phyloP scores from a whole-genome alignment of 1,140 invertebrate species.

The Sitophilus oryzae region DNA sequence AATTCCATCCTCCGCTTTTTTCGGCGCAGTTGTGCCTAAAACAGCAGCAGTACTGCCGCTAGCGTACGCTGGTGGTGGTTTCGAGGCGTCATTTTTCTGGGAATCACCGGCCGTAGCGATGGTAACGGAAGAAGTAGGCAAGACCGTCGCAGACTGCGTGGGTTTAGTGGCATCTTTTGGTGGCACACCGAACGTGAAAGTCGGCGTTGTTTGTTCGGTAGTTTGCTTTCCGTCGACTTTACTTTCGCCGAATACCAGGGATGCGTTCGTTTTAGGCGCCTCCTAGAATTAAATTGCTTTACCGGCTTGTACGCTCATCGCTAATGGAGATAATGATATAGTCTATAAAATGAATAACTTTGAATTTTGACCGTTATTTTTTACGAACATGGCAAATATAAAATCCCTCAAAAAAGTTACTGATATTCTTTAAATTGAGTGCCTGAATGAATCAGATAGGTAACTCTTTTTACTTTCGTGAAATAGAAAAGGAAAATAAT shows the following conservation, averaged over 20 bases:
- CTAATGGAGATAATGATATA: too few relatives aligned
- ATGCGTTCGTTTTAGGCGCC: not conserved
- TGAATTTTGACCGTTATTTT: too few relatives aligned
- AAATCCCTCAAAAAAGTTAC: too few relatives aligned
- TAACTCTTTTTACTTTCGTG: too few relatives aligned
- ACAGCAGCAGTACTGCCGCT: slow-evolving; percentile 5
- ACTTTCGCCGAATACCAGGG: not conserved
- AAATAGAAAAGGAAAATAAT: too few relatives aligned
- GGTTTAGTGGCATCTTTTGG: not conserved
- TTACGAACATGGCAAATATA: too few relatives aligned
- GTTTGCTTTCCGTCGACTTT: not conserved
- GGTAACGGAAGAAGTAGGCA: not conserved
- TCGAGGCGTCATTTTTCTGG: not conserved
- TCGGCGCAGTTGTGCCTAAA: slow-evolving; percentile 5
- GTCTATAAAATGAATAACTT: too few relatives aligned
- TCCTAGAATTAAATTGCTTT: not conserved
- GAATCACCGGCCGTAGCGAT: not conserved
- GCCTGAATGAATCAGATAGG: too few relatives aligned
- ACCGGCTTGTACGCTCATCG: too few relatives aligned
- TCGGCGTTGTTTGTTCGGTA: not conserved
- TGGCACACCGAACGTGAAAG: slow-evolving; percentile 23
- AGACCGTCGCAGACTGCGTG: not conserved
- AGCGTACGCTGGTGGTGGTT: slow-evolving; percentile 1
- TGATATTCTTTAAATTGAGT: too few relatives aligned
- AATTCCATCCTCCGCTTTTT: not conserved